These are phyloP conservation scores for Buteo buteo DNA, from an alignment of 2,113 vertebrate genomes.

Conservation along the genomic window DNA sequence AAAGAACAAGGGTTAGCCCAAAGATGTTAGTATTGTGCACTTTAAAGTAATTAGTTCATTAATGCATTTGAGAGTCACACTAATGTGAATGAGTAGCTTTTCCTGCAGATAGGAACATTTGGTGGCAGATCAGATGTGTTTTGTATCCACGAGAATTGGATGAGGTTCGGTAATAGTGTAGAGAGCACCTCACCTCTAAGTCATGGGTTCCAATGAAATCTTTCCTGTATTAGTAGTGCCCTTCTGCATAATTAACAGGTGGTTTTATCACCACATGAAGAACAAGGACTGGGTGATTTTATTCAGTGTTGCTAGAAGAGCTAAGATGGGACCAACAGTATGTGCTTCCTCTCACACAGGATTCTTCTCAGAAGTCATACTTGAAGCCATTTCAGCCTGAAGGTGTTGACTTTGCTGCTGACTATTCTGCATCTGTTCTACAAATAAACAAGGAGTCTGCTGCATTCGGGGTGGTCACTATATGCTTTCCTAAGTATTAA, in stretches of 20 bases:
- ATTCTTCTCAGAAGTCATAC: not conserved
- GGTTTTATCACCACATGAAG: not conserved
- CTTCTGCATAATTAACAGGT: not conserved
- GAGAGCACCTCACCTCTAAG: not conserved
- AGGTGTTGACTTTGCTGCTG: not conserved
- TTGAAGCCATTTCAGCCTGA: not conserved
- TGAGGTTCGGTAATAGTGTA: not conserved
- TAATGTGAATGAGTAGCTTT: not conserved
- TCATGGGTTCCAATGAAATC: not conserved
- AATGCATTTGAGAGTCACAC: not conserved
- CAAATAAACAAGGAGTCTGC: not conserved
- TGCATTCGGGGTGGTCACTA: not conserved
- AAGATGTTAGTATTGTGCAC: not conserved
- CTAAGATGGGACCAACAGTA: not conserved
- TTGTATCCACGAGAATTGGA: not conserved
- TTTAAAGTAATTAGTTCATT: not conserved
- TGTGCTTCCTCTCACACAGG: not conserved
- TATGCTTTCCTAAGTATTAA: not conserved
- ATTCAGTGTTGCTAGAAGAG: not conserved
- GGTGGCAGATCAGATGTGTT: not conserved
- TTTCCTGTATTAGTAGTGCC: not conserved
- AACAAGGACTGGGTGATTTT: not conserved
- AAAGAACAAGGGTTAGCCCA: not conserved
- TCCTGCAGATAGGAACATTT: not conserved
- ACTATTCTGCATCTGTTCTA: not conserved